A percentile compares a stretch with the other conserved stretches of the same genome.
These are phyloP conservation scores for Pseudopleuronectes americanus DNA, from an alignment of 2,797 vertebrate species.

Conservation along the genomic window DNA sequence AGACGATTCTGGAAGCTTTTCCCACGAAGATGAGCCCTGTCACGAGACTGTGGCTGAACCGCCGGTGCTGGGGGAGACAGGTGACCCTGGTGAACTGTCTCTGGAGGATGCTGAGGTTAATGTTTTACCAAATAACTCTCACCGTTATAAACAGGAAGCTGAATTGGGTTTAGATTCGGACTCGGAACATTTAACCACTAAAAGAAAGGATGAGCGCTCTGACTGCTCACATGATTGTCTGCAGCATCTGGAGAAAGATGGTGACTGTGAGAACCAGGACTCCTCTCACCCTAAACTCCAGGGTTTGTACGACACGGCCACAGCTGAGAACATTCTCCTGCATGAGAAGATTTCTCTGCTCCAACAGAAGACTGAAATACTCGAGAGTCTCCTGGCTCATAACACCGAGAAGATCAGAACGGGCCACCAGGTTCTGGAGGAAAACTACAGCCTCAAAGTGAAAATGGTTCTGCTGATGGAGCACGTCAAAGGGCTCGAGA, in stretches of 20 bases:
- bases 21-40: constrained; percentile 28
- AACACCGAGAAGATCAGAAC: constrained; percentile 63
- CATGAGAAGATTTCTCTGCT: constrained; percentile 78
- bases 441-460: constrained; percentile 75
- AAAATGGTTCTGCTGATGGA: constrained; percentile 70
- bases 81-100: constrained; percentile 33
- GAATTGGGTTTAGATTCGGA: constrained; percentile 6
- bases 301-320: constrained; percentile 40
- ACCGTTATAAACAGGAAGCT: background rate
- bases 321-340: constrained; percentile 80
- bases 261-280: constrained; percentile 38
- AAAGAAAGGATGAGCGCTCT: constrained; percentile 3
- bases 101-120: constrained; percentile 26
- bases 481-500: constrained; percentile 67
- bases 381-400: constrained; percentile 69
- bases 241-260: constrained; percentile 33
- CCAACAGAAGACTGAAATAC: constrained; percentile 76
- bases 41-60: constrained; percentile 49
- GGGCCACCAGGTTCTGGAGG: constrained; percentile 70
- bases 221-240: constrained; percentile 27
- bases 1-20: constrained; percentile 7
- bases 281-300: constrained; percentile 33
- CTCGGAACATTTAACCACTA: constrained; percentile 2
- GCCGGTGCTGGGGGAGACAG: constrained; percentile 7
- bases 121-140: constrained; percentile 14